Evolutionary conservation across 2,113 vertebrate genomes (phyloP), one percentile per base, ranked within the genome.

Genomic region (Piprites chloris): DNA sequence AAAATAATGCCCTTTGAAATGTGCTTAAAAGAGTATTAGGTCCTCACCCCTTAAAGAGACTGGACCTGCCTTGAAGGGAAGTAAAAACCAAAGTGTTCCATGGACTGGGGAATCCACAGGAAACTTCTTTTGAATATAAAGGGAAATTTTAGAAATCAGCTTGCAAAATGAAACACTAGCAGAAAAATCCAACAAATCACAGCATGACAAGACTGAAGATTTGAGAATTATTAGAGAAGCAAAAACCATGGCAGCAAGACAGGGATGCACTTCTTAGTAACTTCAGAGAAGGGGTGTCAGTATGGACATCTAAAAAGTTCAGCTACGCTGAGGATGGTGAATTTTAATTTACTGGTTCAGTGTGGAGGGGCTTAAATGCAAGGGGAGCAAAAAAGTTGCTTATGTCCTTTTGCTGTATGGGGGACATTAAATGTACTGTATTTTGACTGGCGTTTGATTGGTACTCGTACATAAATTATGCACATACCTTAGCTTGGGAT

Each of bases 201-300:
- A 52, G 6, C 5, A 1, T 44, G 14, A 32, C 71, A 73, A 62
- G 75, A 50, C 1, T 30, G 16, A 11, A 30, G 11, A n/a, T 42
- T 19, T 52, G 6, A 19, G 39, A 41, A 11, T 50, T 68, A 17
- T 13, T 86, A 52, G 19, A 61, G 49, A 49, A 69, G 26, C 10
- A 44, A 52, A 77, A 67, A 5, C 5, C 1, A 0, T 53, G 28
- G 30, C 42, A 42, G n/a, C 8, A 71, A 42, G 1, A 1, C 18
- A 49, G 5, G 32, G 12, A 20, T 84, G 41, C 16, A 52, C 46
- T 19, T 85, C 22, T 50, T 24, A 39, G 11, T 78, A 37, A 11
- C 10, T 41, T 55, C 56, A 39, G 35, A 53, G 73, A 26, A 46
- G 6, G 5, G 72, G 28, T 23, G n/a, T 79, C 28, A 14, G 24